Conservation (phyloP, 2,797 vertebrate species). For the Nyctibius grandis region DNA sequence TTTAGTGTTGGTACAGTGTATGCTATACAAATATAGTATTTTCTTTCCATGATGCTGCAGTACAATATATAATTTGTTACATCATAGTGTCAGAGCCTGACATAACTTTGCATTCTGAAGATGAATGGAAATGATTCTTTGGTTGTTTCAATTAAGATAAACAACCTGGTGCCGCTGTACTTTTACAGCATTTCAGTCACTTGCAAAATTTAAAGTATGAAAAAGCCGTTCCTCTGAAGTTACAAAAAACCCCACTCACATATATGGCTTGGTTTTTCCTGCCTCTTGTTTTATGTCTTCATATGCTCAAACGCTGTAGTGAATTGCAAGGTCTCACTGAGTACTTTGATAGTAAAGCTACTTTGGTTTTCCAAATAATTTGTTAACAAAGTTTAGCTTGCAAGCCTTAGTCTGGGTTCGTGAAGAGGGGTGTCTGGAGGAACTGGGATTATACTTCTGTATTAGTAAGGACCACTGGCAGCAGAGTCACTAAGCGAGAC, state of each 20-base stretch:
- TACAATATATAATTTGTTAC: not conserved
- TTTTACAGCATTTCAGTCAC: not conserved
- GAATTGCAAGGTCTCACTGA: not conserved
- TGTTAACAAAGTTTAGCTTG: not conserved
- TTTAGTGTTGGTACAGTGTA: not conserved
- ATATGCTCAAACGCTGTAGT: not conserved
- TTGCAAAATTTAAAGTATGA: not conserved
- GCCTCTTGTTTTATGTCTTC: not conserved
- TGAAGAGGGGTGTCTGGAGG: not conserved
- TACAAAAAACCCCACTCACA: not conserved
- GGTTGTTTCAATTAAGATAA: not conserved
- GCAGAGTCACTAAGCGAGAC: not conserved
- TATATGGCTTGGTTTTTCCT: not conserved
- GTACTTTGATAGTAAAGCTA: not conserved
- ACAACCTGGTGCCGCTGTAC: not conserved
- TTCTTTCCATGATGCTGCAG: not conserved
- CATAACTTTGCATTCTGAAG: not conserved
- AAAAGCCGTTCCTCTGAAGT: not conserved
- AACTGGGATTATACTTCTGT: not conserved
- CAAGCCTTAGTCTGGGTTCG: not conserved
- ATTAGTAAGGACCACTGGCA: not conserved
- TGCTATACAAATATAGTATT: not conserved
- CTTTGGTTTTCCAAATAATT: not conserved
- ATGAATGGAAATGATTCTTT: not conserved
- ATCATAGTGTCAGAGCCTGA: not conserved